Conservation (phyloP, 2,797 vertebrate species). For the Pangasius larnaudii region DNA sequence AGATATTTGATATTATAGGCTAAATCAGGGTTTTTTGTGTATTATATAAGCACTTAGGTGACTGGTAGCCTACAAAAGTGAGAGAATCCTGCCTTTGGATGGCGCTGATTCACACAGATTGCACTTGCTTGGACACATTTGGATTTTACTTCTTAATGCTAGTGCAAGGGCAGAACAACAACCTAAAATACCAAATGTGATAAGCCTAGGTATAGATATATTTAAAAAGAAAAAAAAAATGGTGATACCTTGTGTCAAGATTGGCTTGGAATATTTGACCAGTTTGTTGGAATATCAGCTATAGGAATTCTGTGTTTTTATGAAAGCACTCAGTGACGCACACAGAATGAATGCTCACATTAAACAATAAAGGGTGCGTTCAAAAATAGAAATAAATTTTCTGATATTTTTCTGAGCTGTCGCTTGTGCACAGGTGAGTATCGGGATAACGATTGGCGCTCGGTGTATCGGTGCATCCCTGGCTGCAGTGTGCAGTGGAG, state of each 20-base stretch:
- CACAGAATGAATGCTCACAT: not conserved
- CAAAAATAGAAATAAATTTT: not conserved
- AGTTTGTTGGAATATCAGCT: not conserved
- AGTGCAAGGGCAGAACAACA: not conserved
- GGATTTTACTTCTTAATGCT: not conserved
- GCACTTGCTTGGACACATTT: not conserved
- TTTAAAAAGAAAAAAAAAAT: not conserved
- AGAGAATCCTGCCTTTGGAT: conserved; percentile 16
- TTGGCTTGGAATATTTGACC: not conserved
- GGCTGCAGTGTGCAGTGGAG: conserved; percentile 55
- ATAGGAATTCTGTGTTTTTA: not conserved
- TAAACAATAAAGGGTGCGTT: not conserved
- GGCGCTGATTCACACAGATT: conserved; percentile 24
- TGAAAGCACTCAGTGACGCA: not conserved
- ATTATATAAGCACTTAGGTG: conserved; percentile 33
- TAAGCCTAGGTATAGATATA: not conserved
- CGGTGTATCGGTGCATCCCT: conserved; percentile 29
- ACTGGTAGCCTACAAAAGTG: not conserved
- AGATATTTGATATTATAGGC: not conserved
- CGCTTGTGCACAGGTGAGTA: conserved; percentile 9
- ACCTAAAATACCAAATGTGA: not conserved
- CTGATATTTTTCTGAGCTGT: not conserved
- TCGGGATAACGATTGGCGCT: not conserved
- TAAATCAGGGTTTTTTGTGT: not conserved
- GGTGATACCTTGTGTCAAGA: not conserved